Evolutionary conservation across 1,140 invertebrate species (phyloP), one percentile per base, ranked within the genome.

Genomic region (Saccostrea glomerata): DNA sequence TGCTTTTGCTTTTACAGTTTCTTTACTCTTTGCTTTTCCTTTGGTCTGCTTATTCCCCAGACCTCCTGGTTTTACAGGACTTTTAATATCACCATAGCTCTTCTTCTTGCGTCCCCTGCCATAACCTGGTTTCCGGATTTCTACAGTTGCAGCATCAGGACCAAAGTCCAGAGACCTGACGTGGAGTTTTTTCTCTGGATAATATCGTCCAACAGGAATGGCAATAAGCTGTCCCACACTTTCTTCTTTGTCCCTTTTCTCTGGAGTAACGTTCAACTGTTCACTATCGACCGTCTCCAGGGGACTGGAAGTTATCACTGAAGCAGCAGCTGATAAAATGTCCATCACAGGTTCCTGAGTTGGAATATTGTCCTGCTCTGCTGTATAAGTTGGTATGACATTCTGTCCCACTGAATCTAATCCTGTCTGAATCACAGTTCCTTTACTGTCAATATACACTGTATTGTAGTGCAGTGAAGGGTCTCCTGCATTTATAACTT

Each of bases 51-150:
- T 77, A 25, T 30, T 77, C 13, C 11, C 7, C 11, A 77, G 70
- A 11, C 70, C 70, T 4, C 70, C 70, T 77, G 70, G 70, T 13
- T 77, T 77, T 36, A 36, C 23, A 4, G 70, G 25, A 30, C 25
- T 77, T 30, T 25, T 5, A 77, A 30, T 36, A 36, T 77, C 13
- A 36, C 25, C 25, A 36, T 77, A 77, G 9, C 0, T 77, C 70
- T 77, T 77, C 70, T 77, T 77, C 84, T 85, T 85, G 15, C 60
- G 47, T 40, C 84, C 84, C 23, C 84, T 25, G n/a, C 84, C 84
- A 85, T 85, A 85, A 5, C 84, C 84, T 13, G 58, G 55, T 56
- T 23, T 58, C 13, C 84, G 55, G 25, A 85, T 85, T 30, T 60
- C 30, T 13, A n/a, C 23, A 12, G 82, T 55, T 55, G n/a, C 54